phyloP scores from a whole-genome alignment of 1,140 invertebrate species.

The Chironomus striatipennis region DNA sequence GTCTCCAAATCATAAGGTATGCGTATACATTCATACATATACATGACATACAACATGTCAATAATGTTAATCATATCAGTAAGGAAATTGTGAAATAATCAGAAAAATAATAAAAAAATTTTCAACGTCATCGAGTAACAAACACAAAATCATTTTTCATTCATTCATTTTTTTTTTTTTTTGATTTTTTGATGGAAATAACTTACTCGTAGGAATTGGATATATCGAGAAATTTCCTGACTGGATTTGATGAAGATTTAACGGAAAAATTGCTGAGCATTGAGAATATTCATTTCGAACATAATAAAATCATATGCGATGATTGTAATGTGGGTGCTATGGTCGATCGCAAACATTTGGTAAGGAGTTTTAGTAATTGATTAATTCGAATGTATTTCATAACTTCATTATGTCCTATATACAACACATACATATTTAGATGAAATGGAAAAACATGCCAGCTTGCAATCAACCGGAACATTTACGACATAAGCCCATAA shows the following conservation, averaged over 20 bases:
- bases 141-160: no score
- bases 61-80: no score
- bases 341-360: not conserved
- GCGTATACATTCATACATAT: no score
- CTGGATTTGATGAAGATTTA: conserved; percentile 41
- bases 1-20: no score
- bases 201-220: conserved; percentile 35
- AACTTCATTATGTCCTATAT: not conserved
- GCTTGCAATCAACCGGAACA: not conserved
- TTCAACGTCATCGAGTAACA: no score
- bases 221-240: conserved; percentile 44
- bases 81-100: no score
- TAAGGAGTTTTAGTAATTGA: not conserved
- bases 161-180: no score
- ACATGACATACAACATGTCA: no score
- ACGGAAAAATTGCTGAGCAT: conserved; percentile 37
- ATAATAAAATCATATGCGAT: conserved; percentile 51
- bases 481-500: not conserved
- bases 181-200: no score
- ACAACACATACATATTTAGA: not conserved
- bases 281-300: conserved; percentile 39
- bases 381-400: not conserved
- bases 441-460: conserved; percentile 18
- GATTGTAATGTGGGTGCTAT: conserved; percentile 41
- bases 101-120: no score